Evolutionary conservation across 2,888 invertebrate species (phyloP).

Genomic region (Cheilosia vernalis): DNA sequence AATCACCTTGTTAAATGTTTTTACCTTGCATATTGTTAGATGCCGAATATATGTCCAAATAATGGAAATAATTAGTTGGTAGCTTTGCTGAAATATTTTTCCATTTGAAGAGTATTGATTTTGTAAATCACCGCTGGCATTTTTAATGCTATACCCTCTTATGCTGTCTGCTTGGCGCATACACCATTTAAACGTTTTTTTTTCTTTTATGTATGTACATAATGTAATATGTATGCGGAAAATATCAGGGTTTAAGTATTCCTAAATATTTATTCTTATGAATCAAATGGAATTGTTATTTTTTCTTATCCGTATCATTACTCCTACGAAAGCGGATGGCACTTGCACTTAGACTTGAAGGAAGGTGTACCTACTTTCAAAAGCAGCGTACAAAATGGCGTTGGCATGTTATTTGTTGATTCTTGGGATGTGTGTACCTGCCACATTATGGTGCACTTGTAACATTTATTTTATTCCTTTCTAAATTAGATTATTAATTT

Average conservation of each 20-base stretch:
- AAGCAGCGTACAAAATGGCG: slow-evolving; percentile 47
- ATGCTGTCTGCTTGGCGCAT: slow-evolving; percentile 50
- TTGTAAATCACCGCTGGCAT: slow-evolving; percentile 45
- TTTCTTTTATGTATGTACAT: slow-evolving; percentile 5
- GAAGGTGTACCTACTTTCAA: slow-evolving; percentile 1
- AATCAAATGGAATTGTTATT: neutral
- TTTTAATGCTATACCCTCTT: slow-evolving; percentile 34
- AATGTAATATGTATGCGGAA: neutral
- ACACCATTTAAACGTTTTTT: slow-evolving; percentile 44
- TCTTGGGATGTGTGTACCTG: slow-evolving; percentile 5
- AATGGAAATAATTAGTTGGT: neutral
- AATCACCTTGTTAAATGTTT: slow-evolving; percentile 14
- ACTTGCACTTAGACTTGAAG: neutral
- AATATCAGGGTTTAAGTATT: neutral
- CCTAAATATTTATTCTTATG: no score
- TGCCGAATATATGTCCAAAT: neutral
- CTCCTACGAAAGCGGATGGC: neutral
- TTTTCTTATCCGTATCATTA: no score
- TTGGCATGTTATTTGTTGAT: slow-evolving; percentile 27
- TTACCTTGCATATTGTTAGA: neutral
- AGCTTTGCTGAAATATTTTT: neutral
- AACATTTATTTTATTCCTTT: neutral
- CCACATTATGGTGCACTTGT: neutral
- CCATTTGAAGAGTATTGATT: slow-evolving; percentile 40
- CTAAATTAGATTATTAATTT: neutral